Evolutionary conservation across 2,888 invertebrate species (phyloP).

Genomic region (Hyposoter dolosus): DNA sequence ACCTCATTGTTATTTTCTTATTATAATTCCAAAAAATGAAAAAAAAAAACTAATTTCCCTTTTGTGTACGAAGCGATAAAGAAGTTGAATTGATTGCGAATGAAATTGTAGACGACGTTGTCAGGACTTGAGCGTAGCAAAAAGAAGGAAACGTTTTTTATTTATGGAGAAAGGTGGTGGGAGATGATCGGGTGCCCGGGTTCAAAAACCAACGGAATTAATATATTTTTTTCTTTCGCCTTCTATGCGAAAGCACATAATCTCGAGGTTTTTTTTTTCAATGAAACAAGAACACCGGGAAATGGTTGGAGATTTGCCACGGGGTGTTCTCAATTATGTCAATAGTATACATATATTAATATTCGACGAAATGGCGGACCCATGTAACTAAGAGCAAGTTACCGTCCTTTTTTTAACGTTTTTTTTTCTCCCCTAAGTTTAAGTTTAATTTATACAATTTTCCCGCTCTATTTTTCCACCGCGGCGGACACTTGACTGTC

Average conservation of each 20-base stretch:
- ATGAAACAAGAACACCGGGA: background rate
- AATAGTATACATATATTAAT: conserved; percentile 55
- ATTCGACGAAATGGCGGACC: conserved; percentile 40
- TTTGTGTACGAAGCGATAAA: background rate
- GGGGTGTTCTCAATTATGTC: conserved; percentile 45
- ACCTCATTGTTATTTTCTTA: conserved; percentile 65
- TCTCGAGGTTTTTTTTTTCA: conserved; percentile 35
- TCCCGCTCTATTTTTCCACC: conserved; percentile 28
- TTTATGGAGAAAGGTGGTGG: conserved; percentile 46
- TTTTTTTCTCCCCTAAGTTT: conserved; percentile 25
- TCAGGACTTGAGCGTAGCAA: conserved; percentile 2
- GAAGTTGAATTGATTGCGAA: conserved; percentile 26
- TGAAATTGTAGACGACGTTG: conserved; percentile 49
- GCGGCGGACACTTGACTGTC: conserved; percentile 33
- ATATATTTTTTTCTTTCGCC: conserved; percentile 43
- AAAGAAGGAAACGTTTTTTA: conserved; percentile 11
- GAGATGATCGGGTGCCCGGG: conserved; percentile 47
- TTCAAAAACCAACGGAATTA: conserved; percentile 37
- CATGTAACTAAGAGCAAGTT: conserved; percentile 27
- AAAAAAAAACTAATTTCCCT: background rate
- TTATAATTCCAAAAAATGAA: conserved; percentile 39
- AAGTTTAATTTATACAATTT: conserved; percentile 37
- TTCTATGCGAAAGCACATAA: conserved; percentile 28
- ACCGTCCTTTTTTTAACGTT: conserved; percentile 24
- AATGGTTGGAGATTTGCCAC: conserved; percentile 24